Evolutionary conservation across 2,113 vertebrate genomes (phyloP).

Genomic region (Paedocypris sp.): DNA sequence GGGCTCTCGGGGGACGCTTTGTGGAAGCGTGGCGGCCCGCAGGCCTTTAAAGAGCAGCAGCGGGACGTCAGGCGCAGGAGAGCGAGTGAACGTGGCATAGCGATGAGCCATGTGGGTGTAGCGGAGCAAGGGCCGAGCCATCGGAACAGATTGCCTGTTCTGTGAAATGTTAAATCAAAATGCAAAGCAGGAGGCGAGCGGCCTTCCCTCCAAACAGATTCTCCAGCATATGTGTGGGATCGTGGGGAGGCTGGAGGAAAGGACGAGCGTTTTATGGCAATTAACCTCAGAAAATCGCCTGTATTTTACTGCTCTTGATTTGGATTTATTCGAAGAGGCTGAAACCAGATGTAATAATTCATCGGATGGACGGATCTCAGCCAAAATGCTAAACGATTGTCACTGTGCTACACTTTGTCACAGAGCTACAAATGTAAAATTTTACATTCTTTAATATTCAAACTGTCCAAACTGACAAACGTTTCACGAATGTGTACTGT

Average conservation of each 20-base stretch:
- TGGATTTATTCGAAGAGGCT: no score
- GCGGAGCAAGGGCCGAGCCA: constrained; percentile 50
- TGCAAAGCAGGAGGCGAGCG: constrained; percentile 60
- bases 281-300: constrained; percentile 8
- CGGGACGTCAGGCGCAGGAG: constrained; percentile 40
- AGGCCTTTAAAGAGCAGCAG: constrained; percentile 48
- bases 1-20: constrained; percentile 27
- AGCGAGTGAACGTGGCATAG: constrained; percentile 16
- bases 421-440: no score
- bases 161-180: constrained; percentile 70
- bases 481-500: no score
- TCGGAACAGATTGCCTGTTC: constrained; percentile 60
- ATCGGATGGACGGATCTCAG: no score
- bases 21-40: constrained; percentile 52
- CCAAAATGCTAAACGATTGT: no score
- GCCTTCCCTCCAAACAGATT: constrained; percentile 58
- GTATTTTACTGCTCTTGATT: no score
- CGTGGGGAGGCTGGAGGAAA: constrained; percentile 40
- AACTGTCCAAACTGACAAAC: no score
- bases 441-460: no score
- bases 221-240: constrained; percentile 62
- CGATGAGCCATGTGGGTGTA: constrained; percentile 35
- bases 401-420: no score
- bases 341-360: no score
- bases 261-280: constrained; percentile 31